Base-by-base conservation (phyloP, 2,797 vertebrate species). In the Syngnathus acus region DNA sequence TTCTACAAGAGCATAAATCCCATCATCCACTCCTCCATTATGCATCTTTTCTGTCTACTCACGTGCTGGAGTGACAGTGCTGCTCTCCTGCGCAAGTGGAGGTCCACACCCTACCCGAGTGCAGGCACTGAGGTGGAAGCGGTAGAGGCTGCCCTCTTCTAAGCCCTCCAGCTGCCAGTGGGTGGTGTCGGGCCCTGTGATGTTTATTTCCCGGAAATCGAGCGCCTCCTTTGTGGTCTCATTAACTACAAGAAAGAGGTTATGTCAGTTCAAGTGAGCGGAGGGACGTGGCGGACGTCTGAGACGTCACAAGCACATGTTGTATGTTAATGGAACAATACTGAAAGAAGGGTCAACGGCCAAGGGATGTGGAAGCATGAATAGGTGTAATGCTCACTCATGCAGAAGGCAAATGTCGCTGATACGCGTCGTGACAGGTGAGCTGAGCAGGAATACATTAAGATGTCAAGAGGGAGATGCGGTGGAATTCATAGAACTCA, bases 111-210 rank as follows among this genome's bases (percentile, higher is more conserved):
- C 95, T 64, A 84, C 84, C 50, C 58, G 76, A 1, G 95, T 97
- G 82, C 95, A 98, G 13, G 94, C 96, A 6, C 91, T 92, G 74
- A 95, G 82, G 69, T 93, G 91, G 84, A 98, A 94, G 71, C 92
- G 94, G 86, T 97, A 97, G 68, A 84, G 91, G 71, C 92, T 92
- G 50, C 78, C 89, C 61, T 83, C 74, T 64, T 72, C 79, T 72
- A 97, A 89, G 65, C 88, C 90, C 0, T 71, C 71, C 23, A 98
- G 82, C 68, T 73, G 87, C 92, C 91, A 93, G 69, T 90, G 92
- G 72, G 92, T 89, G 10, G 82, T 87, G 26, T 93, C 90, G 16
- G 75, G 86, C 73, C 82, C 87, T 0, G 82, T 80, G 47, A 98
- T 76, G 69, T 92, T 93, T 73, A 92, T 66, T 50, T 92, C 88